Conservation (phyloP, 2,113 vertebrate genomes). For the Noctilio leporinus region DNA sequence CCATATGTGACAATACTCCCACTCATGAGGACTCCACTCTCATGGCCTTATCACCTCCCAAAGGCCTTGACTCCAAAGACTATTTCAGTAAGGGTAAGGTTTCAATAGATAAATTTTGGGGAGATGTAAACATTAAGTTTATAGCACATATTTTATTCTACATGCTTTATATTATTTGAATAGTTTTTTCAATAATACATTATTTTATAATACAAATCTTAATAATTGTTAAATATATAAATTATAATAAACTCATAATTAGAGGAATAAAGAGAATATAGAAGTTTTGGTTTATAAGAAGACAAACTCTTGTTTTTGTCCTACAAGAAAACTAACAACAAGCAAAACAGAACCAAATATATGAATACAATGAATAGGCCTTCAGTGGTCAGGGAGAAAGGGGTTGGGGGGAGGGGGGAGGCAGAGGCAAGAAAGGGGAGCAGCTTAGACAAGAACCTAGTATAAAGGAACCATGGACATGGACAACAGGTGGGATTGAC, state of each 20-base stretch:
- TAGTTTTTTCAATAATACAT: not conserved
- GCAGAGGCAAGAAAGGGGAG: too few relatives aligned
- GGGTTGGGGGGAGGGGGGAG: too few relatives aligned
- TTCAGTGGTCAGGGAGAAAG: too few relatives aligned
- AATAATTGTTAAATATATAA: not conserved
- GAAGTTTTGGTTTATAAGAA: conserved; percentile 1
- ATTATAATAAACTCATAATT: not conserved
- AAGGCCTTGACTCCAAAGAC: not conserved
- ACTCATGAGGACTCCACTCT: not conserved
- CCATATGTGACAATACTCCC: not conserved
- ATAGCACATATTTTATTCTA: not conserved
- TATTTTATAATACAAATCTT: not conserved
- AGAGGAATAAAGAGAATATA: conserved; percentile 6
- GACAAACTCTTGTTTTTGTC: not conserved
- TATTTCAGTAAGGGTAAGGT: not conserved
- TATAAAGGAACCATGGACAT: too few relatives aligned
- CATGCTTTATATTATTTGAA: not conserved
- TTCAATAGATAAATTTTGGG: not conserved
- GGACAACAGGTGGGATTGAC: too few relatives aligned
- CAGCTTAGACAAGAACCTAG: too few relatives aligned
- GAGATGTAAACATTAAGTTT: not conserved
- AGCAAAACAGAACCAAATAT: too few relatives aligned
- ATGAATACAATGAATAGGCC: too few relatives aligned
- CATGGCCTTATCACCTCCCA: not conserved
- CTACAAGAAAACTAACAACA: not conserved